Conservation (phyloP, 2,113 vertebrate species). For the Poeciliopsis occidentalis region DNA sequence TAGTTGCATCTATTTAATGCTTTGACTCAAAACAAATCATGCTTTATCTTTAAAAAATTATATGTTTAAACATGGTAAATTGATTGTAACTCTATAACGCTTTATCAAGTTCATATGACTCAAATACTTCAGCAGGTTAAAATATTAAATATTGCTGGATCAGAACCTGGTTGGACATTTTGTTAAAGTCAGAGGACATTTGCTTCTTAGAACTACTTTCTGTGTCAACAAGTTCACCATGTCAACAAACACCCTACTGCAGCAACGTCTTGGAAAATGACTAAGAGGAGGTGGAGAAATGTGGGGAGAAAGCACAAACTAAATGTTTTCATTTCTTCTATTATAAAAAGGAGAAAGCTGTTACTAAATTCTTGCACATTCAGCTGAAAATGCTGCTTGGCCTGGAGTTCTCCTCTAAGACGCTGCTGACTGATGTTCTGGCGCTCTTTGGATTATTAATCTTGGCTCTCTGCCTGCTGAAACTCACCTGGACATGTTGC, state of each 20-base stretch:
- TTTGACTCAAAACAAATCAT: neutral
- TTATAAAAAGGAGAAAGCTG: conserved; percentile 7
- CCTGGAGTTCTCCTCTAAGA: conserved; percentile 26
- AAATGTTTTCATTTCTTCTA: neutral
- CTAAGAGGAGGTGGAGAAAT: conserved; percentile 42
- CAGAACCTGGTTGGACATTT: neutral
- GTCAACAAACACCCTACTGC: neutral
- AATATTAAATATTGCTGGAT: no score
- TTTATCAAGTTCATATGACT: neutral
- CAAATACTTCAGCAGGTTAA: neutral
- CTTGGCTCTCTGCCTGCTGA: conserved; percentile 57
- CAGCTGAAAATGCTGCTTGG: neutral
- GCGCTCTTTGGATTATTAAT: conserved; percentile 56
- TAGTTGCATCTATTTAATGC: neutral
- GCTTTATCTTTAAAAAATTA: no score
- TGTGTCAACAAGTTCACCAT: neutral
- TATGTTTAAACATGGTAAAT: neutral
- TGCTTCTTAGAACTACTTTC: neutral
- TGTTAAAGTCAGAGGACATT: neutral
- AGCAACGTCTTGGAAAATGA: neutral
- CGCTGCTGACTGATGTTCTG: conserved; percentile 39
- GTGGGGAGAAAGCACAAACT: conserved; percentile 42
- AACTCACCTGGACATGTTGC: conserved; percentile 69
- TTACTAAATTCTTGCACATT: neutral
- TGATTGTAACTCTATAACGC: neutral